phyloP scores from a whole-genome alignment of 64 coral and sea anemone species.

The Acropora yongei region DNA sequence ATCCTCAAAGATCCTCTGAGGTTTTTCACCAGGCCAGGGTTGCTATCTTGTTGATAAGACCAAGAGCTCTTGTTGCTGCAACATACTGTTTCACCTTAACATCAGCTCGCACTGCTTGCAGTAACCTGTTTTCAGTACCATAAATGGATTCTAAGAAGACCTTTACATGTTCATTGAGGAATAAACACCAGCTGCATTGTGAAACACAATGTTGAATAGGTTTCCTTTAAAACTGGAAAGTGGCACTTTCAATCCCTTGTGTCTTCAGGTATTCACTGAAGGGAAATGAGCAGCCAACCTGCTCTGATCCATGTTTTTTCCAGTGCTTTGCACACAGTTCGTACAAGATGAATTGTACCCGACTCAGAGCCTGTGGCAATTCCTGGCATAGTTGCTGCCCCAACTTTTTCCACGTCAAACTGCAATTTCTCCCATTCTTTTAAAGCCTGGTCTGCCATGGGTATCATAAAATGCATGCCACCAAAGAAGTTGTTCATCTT shows the following conservation, averaged over 20 bases:
- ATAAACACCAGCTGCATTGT: conserved; percentile 66
- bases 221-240: conserved; percentile 47
- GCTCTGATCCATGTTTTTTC: conserved; percentile 60
- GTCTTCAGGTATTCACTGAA: conserved; percentile 45
- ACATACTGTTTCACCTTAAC: conserved; percentile 40
- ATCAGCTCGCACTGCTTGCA: conserved; percentile 46
- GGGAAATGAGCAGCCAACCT: conserved; percentile 29
- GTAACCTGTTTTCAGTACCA: conserved; percentile 5
- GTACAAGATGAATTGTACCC: conserved; percentile 39
- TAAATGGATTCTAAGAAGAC: conserved; percentile 27
- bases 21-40: too few relatives aligned
- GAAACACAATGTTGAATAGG: conserved; percentile 62
- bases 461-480: conserved; percentile 60
- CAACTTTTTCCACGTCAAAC: conserved; percentile 49
- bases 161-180: conserved; percentile 24
- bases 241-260: conserved; percentile 34
- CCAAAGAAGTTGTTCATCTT: conserved; percentile 65
- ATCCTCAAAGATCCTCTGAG: too few relatives aligned
- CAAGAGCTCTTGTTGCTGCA: conserved; percentile 20
- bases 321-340: conserved; percentile 63
- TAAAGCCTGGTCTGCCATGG: conserved; percentile 62
- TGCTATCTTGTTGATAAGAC: conserved; percentile 37
- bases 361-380: conserved; percentile 49
- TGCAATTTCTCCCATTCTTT: conserved; percentile 63
- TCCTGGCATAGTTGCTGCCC: conserved; percentile 38